phyloP scores from a whole-genome alignment of 2,888 invertebrate genomes.

The Drosophila koepferae region DNA sequence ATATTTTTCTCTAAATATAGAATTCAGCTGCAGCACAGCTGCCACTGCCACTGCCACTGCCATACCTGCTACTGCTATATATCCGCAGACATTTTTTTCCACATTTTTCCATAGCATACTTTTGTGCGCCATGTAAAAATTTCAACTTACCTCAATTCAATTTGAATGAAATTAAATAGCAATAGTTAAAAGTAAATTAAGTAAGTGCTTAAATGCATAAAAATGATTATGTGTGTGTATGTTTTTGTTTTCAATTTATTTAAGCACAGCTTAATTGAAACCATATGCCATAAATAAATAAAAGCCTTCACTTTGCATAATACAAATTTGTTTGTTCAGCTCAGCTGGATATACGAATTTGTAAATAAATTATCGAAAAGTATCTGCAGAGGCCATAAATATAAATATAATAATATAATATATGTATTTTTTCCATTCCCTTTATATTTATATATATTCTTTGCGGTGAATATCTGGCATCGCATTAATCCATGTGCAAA shows the following conservation, averaged over 20 bases:
- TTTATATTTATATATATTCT: neutral
- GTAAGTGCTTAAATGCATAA: neutral
- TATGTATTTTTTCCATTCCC: neutral
- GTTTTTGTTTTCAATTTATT: slow-evolving; percentile 1
- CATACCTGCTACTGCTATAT: neutral
- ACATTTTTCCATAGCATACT: slow-evolving; percentile 27
- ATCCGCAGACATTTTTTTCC: slow-evolving; percentile 10
- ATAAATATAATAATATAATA: neutral
- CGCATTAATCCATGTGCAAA: neutral
- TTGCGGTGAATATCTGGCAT: slow-evolving; percentile 4
- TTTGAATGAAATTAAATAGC: neutral
- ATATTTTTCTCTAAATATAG: slow-evolving; percentile 28
- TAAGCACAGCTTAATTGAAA: neutral
- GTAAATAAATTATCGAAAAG: slow-evolving; percentile 1
- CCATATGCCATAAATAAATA: slow-evolving; percentile 3
- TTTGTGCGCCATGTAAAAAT: slow-evolving; percentile 24
- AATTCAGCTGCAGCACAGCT: slow-evolving; percentile 17
- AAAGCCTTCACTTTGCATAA: neutral
- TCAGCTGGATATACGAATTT: neutral
- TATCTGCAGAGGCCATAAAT: neutral
- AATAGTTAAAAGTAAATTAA: neutral
- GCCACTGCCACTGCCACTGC: neutral
- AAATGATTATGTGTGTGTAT: neutral
- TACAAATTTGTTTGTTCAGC: neutral
- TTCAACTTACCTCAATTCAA: neutral